A percentile compares a stretch with the other conserved stretches of the same genome.
These are phyloP conservation scores for Drosophila arizonae DNA, from an alignment of 1,140 invertebrate genomes.

Conservation along the genomic window DNA sequence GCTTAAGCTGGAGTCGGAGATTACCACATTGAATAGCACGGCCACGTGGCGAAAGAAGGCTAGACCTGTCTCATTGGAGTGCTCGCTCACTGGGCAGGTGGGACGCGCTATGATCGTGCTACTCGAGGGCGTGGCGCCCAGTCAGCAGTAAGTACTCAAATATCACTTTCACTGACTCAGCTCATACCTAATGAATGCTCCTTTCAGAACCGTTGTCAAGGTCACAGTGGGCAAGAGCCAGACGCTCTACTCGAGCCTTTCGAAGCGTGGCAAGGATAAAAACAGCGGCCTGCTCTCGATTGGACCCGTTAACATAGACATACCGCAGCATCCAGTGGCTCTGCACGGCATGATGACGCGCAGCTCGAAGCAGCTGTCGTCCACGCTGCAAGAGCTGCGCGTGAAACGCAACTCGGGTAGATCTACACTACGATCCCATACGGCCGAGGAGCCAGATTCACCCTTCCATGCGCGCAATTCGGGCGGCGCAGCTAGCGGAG, in stretches of 20 bases:
- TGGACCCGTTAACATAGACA: conserved; percentile 95
- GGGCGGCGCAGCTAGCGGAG: conserved; percentile 55
- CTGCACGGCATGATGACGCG: conserved; percentile 98
- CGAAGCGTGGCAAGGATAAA: conserved; percentile 90
- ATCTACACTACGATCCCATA: conserved; percentile 85
- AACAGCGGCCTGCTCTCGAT: conserved; percentile 94
- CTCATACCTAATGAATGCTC: not conserved
- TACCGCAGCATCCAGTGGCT: conserved; percentile 98
- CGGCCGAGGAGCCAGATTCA: conserved; percentile 86
- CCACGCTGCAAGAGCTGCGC: conserved; percentile 93
- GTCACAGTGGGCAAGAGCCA: conserved; percentile 96
- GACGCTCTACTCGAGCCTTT: conserved; percentile 93
- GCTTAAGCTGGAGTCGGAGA: conserved; percentile 87
- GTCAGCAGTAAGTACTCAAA: conserved; percentile 88
- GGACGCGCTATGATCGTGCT: conserved; percentile 96
- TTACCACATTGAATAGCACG: conserved; percentile 79
- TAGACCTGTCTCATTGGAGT: conserved; percentile 87
- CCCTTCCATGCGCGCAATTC: conserved; percentile 83
- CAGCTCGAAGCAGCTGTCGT: conserved; percentile 95
- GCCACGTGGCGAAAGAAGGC: conserved; percentile 82
- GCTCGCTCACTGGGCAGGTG: conserved; percentile 94
- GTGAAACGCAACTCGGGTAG: conserved; percentile 91
- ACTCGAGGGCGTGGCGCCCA: conserved; percentile 93
- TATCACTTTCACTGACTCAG: not conserved
- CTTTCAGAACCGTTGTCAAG: conserved; percentile 93